These are phyloP conservation scores for Cosmorhoe ocellata DNA, from an alignment of 2,888 invertebrate genomes.

Conservation along the genomic window DNA sequence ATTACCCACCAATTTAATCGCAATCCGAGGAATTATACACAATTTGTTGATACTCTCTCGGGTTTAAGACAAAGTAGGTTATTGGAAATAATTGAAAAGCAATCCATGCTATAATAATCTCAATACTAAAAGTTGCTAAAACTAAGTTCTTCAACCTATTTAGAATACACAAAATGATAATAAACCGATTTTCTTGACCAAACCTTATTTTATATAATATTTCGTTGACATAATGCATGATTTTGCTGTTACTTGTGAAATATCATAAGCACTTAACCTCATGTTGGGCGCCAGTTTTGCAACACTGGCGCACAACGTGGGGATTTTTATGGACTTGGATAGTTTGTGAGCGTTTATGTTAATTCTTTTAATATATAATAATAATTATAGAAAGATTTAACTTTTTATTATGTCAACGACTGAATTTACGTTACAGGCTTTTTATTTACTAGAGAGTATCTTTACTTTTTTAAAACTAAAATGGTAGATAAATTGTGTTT, in stretches of 20 bases:
- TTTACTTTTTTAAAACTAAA: constrained; percentile 6
- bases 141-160: constrained; percentile 10
- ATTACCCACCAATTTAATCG: no score
- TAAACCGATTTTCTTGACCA: constrained; percentile 50
- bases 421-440: constrained; percentile 9
- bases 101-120: constrained; percentile 5
- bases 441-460: constrained; percentile 9
- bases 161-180: constrained; percentile 9
- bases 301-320: not conserved
- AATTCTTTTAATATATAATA: no score
- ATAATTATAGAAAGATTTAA: no score
- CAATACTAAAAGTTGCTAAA: constrained; percentile 7
- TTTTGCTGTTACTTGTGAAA: not conserved
- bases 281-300: constrained; percentile 24
- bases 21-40: constrained; percentile 5
- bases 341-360: no score
- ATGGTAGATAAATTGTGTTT: constrained; percentile 1
- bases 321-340: not conserved
- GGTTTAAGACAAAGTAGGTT: not conserved
- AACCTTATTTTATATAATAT: constrained; percentile 10
- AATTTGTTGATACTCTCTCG: not conserved
- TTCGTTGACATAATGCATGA: constrained; percentile 25
- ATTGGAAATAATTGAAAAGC: not conserved
- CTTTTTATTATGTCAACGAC: constrained; percentile 7
- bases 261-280: constrained; percentile 1